Evolutionary conservation across 2,888 invertebrate genomes (phyloP).

Genomic region (Pseudococcus longispinus): DNA sequence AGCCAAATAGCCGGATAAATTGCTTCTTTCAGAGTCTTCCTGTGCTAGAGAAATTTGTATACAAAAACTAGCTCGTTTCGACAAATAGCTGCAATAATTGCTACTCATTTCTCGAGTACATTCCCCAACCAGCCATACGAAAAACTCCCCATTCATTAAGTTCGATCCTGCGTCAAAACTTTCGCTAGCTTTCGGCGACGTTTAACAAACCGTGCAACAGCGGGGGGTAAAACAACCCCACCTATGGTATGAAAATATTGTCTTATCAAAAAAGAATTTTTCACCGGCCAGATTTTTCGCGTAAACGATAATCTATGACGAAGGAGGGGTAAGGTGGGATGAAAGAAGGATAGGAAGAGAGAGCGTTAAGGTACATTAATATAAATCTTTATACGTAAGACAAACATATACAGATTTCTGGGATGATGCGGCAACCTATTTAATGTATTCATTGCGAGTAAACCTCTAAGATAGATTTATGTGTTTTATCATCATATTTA

Average conservation of each 20-base stretch:
- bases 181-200: neutral
- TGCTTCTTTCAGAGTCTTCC: neutral
- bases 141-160: neutral
- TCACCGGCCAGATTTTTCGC: constrained; percentile 29
- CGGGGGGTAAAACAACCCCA: neutral
- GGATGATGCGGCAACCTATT: neutral
- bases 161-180: neutral
- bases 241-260: neutral
- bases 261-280: constrained; percentile 33
- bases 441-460: constrained; percentile 44
- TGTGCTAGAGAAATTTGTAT: neutral
- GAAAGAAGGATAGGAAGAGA: neutral
- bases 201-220: neutral
- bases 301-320: neutral
- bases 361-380: neutral
- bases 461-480: constrained; percentile 42
- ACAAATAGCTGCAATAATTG: neutral
- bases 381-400: constrained; percentile 39
- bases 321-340: neutral
- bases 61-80: neutral
- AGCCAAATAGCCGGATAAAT: neutral
- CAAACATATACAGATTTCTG: constrained; percentile 36
- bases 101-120: neutral
- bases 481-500: constrained; percentile 44
- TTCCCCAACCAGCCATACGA: neutral